Evolutionary conservation across 2,797 vertebrate species (phyloP).

Genomic region (Salmo trutta): DNA sequence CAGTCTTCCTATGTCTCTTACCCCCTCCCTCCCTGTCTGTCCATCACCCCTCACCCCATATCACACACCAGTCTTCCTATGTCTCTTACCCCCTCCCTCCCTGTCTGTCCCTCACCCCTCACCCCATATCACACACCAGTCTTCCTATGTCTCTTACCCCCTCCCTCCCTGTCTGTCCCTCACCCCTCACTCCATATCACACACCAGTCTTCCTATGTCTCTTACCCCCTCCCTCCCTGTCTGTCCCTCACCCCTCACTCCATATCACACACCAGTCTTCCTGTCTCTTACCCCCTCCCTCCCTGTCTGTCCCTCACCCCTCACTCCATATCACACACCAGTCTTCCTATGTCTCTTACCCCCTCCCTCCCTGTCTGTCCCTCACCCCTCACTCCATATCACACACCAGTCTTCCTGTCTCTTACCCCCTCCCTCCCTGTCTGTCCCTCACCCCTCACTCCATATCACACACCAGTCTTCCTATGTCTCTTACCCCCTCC

Average conservation of each 20-base stretch:
- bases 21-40: too few species aligned
- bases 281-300: neutral
- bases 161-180: neutral
- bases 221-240: neutral
- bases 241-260: neutral
- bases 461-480: neutral
- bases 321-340: too few species aligned
- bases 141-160: neutral
- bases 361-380: too few species aligned
- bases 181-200: neutral
- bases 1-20: too few species aligned
- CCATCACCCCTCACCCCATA: neutral
- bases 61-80: neutral
- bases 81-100: neutral
- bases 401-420: too few species aligned
- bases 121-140: too few species aligned
- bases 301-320: constrained; percentile 1
- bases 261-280: neutral
- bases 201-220: too few species aligned
- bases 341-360: too few species aligned
- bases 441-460: neutral
- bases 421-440: too few species aligned
- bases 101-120: neutral
- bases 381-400: too few species aligned
- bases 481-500: neutral